Conservation (phyloP, 2,797 vertebrate species). For the Hippoglossus hippoglossus region DNA sequence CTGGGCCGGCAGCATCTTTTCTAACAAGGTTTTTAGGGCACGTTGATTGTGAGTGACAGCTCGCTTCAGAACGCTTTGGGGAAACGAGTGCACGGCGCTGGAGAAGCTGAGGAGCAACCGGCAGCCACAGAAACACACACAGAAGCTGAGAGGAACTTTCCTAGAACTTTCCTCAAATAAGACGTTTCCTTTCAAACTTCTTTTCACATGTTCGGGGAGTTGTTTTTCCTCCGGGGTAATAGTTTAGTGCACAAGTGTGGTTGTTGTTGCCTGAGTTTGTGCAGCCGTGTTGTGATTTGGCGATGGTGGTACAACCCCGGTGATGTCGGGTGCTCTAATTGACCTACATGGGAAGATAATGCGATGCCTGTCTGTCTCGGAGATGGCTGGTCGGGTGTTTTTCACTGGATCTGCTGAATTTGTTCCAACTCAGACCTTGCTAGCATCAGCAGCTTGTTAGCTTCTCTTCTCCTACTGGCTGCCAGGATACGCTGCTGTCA, state of each 20-base stretch:
- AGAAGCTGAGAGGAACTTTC: conserved; percentile 50
- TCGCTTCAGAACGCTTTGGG: conserved; percentile 58
- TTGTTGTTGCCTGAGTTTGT: conserved; percentile 18
- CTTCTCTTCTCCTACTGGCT: conserved; percentile 63
- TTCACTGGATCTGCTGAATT: conserved; percentile 64
- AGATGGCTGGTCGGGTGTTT: conserved; percentile 53
- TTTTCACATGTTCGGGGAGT: conserved; percentile 44
- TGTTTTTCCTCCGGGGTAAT: conserved; percentile 38
- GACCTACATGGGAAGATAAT: conserved; percentile 75
- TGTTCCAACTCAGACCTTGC: conserved; percentile 64
- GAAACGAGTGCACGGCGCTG: conserved; percentile 59
- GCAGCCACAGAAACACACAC: conserved; percentile 46
- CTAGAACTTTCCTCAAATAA: conserved; percentile 54
- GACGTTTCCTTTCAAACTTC: conserved; percentile 51
- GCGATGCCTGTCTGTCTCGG: conserved; percentile 46
- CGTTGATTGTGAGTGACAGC: conserved; percentile 75
- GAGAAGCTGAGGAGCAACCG: conserved; percentile 66
- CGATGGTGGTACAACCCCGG: conserved; percentile 40
- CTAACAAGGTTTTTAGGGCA: conserved; percentile 78
- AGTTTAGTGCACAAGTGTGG: conserved; percentile 16
- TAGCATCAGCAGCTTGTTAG: conserved; percentile 81
- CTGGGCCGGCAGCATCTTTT: conserved; percentile 65
- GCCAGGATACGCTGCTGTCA: conserved; percentile 71
- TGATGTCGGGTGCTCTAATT: conserved; percentile 60
- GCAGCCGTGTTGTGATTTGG: conserved; percentile 52